phyloP scores from a whole-genome alignment of 1,140 invertebrate genomes.

The Bathynomus jamesi region DNA sequence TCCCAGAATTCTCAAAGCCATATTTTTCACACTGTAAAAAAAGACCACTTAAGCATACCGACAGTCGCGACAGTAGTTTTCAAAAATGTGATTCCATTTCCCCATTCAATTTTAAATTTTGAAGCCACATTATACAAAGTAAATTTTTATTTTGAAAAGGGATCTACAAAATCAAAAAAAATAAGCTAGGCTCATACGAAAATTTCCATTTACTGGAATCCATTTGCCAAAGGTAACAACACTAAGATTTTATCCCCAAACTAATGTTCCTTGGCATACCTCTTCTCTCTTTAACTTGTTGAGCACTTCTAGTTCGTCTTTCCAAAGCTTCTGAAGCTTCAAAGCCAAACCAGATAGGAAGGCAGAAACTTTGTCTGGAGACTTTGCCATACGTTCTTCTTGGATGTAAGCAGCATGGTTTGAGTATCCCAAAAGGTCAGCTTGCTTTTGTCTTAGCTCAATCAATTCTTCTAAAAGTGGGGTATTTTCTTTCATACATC shows the following conservation, averaged over 20 bases:
- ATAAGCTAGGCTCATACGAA: too few species aligned
- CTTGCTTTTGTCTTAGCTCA: conserved; percentile 47
- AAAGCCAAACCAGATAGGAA: conserved; percentile 47
- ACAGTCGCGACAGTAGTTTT: too few species aligned
- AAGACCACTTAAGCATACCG: too few species aligned
- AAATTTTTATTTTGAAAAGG: too few species aligned
- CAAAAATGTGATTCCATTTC: too few species aligned
- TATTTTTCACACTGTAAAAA: conserved; percentile 46
- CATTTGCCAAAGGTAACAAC: too few species aligned
- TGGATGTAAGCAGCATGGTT: conserved; percentile 49
- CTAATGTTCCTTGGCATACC: too few species aligned
- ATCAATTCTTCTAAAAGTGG: conserved; percentile 50
- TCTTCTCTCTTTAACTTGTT: conserved; percentile 48
- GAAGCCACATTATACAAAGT: too few species aligned
- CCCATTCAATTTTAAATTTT: too few species aligned
- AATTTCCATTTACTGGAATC: too few species aligned
- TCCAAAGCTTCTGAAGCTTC: conserved; percentile 47
- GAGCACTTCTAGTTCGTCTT: conserved; percentile 45
- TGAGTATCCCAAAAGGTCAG: conserved; percentile 46
- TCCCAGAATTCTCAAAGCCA: conserved; percentile 45
- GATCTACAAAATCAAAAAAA: too few species aligned
- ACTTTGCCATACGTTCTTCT: conserved; percentile 51
- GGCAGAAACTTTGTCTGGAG: conserved; percentile 45
- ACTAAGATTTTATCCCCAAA: too few species aligned
- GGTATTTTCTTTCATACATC: conserved; percentile 49